Evolutionary conservation across 2,888 invertebrate species (phyloP), one percentile per base, ranked within the genome.

Genomic region (Exocentrus adspersus): DNA sequence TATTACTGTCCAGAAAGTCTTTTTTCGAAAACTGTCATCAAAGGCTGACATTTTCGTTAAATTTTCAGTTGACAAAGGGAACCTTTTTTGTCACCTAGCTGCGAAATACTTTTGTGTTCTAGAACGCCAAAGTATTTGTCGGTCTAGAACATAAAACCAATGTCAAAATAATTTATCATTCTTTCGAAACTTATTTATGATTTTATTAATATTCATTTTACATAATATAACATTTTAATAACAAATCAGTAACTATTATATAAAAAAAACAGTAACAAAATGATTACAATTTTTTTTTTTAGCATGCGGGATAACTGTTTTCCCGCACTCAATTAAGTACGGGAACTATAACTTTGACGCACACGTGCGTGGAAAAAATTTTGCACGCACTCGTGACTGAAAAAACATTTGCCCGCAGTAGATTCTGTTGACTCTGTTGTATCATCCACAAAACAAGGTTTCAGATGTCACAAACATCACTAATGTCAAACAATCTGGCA

Each of bases 261-360:
- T 14, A 37, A 37, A 37, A 50, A 10, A 20, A 12, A 24, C 9
- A 50, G 21, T 24, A 50, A 24, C 9, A 50, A n/a, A 9, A 50
- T 12, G 50, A 50, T 50, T 50, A 50, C 50, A 50, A 50, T 50
- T 50, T 28, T 24, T 24, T 50, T 50, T 17, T n/a, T n/a, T n/a
- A n/a, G n/a, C n/a, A n/a, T n/a, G n/a, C n/a, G n/a, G n/a, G n/a
- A n/a, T n/a, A n/a, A n/a, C n/a, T n/a, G n/a, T n/a, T n/a, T n/a
- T n/a, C n/a, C n/a, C n/a, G n/a, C n/a, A n/a, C n/a, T n/a, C n/a
- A n/a, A n/a, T n/a, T n/a, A n/a, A n/a, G n/a, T n/a, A n/a, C n/a
- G n/a, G n/a, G n/a, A n/a, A n/a, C n/a, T n/a, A n/a, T n/a, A n/a
- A n/a, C n/a, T n/a, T n/a, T n/a, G n/a, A n/a, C n/a, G n/a, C n/a